Evolutionary conservation across 2,113 vertebrate genomes (phyloP), one percentile per base, ranked within the genome.

Genomic region (Pomatostomus ruficeps): DNA sequence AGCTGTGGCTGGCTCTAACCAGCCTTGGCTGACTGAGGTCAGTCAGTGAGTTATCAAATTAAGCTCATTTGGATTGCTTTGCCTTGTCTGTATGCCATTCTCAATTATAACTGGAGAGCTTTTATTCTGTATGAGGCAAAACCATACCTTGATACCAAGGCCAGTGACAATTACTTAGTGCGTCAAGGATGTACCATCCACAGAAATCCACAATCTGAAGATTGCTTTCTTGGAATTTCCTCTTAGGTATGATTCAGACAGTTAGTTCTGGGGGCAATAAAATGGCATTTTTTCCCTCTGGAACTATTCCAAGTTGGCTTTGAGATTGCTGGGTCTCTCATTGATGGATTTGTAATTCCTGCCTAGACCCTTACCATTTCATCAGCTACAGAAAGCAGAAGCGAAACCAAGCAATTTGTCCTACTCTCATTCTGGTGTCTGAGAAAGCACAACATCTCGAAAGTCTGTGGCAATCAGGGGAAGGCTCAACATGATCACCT

Each of bases 151-250:
- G 88, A 71, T 91, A 71, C 51, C 72, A 80, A 93, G 52, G 83
- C 76, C 92, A 93, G 65, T 94, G 96, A 89, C 95, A 97, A 95
- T 75, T 95, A 10, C 52, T 68, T 42, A 84, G 65, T 38, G 48
- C 25, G 2, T 93, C 91, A 97, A 80, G 76, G 81, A 88, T 90
- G 70, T 91, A 71, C 89, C 85, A 95, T 85, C 87, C 58, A 49
- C 95, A 92, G 58, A 89, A 97, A 95, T 3, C 26, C 1, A 14
- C 58, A 61, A 61, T 75, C 40, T 21, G 8, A 75, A 94, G 90
- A 96, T 87, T 90, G 52, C 70, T 96, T 97, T 96, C 86, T 93
- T 95, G 85, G 76, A 94, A 96, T 79, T 74, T 95, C 75, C 54
- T 96, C 61, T 84, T 95, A 61, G 70, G 36, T 71, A 36, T 92